Base-by-base conservation (phyloP, 92 coral and sea anemone species). In the Epizoanthus scotinus region DNA sequence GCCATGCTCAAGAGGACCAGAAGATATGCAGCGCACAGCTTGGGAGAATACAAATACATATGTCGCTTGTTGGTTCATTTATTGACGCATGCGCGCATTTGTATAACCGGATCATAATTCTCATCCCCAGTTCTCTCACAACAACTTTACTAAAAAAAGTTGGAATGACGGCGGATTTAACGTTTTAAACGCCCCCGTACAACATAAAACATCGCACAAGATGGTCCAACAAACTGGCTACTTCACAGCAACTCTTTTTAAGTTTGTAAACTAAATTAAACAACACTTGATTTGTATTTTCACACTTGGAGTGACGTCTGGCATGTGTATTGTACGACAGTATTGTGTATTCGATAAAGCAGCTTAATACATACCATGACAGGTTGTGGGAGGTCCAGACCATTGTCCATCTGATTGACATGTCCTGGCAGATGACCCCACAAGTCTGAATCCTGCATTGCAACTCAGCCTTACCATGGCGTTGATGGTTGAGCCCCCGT, bases 361-460 rank as follows among this genome's bases (percentile, higher is more conserved):
- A 27, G 3, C 53, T 18, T 19, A n/a, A 17, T 64, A 68, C 92
- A 70, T 84, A 95, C 99, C 70, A 67, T 84, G 88, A 87, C 99
- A 95, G 28, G 85, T 68, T 29, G 96, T 64, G 27, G 77, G 78
- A 10, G 42, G 36, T 26, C 99, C 99, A 60, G 98, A 91, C 99
- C 99, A 95, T 60, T 82, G 84, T 25, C 90, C 93, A 84, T 95
- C 96, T 25, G 94, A 84, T 73, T 84, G 86, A 60, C 99, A 95
- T 52, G 92, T 88, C 82, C 99, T 74, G 25, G 85, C 34, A 10
- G 82, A 70, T 4, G 98, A 82, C 21, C 99, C 99, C 31, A 67
- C 78, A 59, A 95, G 90, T 53, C 73, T 83, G 67, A 78, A 93
- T 17, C 97, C 97, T 20, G 67, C 87, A 66, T 91, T 89, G 66